These are phyloP conservation scores for Ptychadena robeensis DNA, from an alignment of 2,797 vertebrate species.

Conservation along the genomic window DNA sequence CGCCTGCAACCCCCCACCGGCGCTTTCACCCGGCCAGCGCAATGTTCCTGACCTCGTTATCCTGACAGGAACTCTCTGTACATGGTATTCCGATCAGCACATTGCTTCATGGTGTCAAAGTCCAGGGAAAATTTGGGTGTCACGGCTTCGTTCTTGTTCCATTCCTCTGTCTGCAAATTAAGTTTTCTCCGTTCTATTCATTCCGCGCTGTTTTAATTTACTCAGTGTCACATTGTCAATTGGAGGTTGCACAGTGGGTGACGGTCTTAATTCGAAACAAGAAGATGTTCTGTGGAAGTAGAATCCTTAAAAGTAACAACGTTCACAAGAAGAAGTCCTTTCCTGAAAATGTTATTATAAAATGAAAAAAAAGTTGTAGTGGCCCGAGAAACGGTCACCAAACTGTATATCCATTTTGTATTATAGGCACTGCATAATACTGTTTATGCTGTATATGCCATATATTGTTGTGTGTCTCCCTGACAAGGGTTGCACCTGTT, in stretches of 20 bases:
- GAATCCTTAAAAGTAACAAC: neutral
- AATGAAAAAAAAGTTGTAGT: neutral
- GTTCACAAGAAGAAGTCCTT: neutral
- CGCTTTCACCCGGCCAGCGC: neutral
- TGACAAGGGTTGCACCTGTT: too few species aligned
- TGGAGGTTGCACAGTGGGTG: neutral
- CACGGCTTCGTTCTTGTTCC: neutral
- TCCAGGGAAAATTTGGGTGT: neutral
- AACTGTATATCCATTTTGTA: too few species aligned
- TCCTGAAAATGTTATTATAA: neutral
- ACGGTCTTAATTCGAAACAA: neutral
- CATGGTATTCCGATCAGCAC: neutral
- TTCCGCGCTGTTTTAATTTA: neutral
- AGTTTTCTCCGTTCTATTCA: neutral
- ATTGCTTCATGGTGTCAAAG: neutral
- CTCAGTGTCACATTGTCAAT: neutral
- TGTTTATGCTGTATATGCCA: too few species aligned
- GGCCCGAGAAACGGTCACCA: too few species aligned
- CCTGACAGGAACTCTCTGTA: neutral
- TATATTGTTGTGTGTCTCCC: too few species aligned
- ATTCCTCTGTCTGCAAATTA: neutral
- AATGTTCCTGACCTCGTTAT: neutral
- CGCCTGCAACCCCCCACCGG: neutral
- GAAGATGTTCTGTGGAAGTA: neutral
- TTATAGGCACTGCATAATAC: too few species aligned